A percentile compares a stretch with the other conserved stretches of the same genome.
Evolutionary conservation across 2,797 vertebrate species (phyloP).

Genomic region (Poecilia velifera): DNA sequence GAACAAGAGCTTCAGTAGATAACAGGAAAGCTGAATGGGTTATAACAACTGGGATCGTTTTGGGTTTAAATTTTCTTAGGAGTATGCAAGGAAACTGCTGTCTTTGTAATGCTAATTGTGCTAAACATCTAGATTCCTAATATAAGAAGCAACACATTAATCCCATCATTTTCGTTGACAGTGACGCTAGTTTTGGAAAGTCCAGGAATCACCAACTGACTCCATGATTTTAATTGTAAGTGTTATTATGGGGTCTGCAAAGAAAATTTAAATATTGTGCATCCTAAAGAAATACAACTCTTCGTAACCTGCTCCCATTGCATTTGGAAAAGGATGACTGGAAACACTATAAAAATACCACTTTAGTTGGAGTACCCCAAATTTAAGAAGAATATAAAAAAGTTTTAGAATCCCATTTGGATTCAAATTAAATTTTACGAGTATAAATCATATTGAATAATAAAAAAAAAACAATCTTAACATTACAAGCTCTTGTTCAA

Average conservation of each 20-base stretch:
- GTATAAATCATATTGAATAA: neutral
- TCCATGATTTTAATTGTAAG: neutral
- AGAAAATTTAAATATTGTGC: neutral
- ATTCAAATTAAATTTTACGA: neutral
- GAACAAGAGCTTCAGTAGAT: neutral
- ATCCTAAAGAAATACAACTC: neutral
- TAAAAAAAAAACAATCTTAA: neutral
- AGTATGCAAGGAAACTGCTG: neutral
- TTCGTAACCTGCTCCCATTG: neutral
- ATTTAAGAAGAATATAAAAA: neutral
- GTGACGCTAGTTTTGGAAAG: neutral
- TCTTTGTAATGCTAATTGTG: neutral
- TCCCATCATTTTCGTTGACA: neutral
- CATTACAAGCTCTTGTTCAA: neutral
- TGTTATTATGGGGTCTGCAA: neutral
- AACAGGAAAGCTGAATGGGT: neutral
- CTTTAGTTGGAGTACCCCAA: neutral
- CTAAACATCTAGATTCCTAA: neutral
- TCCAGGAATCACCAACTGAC: neutral
- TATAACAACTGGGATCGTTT: neutral
- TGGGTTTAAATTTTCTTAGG: neutral
- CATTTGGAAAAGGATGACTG: neutral
- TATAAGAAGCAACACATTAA: neutral
- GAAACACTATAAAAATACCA: neutral
- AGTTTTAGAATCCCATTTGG: neutral